phyloP scores from a whole-genome alignment of 2,113 vertebrate genomes.

The pig (Sus scrofa) region T2T-Sscrofa CM000820.6:107893501-107894000 shows the following conservation, averaged over 20 bases:
- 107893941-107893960: constrained; percentile 58
- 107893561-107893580: constrained; percentile 93
- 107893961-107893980: neutral
- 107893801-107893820: neutral
- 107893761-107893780: constrained; percentile 40
- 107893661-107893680: constrained; percentile 77
- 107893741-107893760: constrained; percentile 40
- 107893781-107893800: neutral
- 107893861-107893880: constrained; percentile 47
- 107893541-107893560: constrained; percentile 98
- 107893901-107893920: constrained; percentile 62
- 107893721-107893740: constrained; percentile 1
- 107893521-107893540: neutral
- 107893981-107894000: neutral
- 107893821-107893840: neutral
- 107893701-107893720: constrained; percentile 24
- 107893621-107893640: constrained; percentile 97
- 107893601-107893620: constrained; percentile 99
- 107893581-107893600: constrained; percentile 95
- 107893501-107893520: neutral
- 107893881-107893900: neutral
- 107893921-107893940: constrained; percentile 33
- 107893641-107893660: constrained; percentile 98
- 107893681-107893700: constrained; percentile 59
- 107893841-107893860: constrained; percentile 36